These are phyloP conservation scores for Leptinotarsa rubiginosa DNA, from an alignment of 2,888 invertebrate genomes.

Conservation along the genomic window DNA sequence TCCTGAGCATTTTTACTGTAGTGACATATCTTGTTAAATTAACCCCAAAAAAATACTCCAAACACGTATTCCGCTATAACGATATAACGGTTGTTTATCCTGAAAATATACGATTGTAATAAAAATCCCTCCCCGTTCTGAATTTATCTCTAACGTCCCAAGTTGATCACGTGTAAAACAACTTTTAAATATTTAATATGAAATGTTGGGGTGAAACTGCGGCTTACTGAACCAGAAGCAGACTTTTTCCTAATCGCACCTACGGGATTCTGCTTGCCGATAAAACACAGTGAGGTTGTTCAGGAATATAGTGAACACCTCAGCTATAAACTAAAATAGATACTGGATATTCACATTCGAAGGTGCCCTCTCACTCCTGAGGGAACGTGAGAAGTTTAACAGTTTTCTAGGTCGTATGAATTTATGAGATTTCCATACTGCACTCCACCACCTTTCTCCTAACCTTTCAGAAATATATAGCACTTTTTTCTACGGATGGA, in stretches of 20 bases:
- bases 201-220: constrained; percentile 45
- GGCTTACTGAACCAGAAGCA: constrained; percentile 46
- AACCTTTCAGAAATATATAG: constrained; percentile 32
- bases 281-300: constrained; percentile 61
- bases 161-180: constrained; percentile 57
- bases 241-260: constrained; percentile 60
- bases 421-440: constrained; percentile 45
- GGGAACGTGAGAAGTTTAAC: constrained; percentile 50
- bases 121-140: constrained; percentile 44
- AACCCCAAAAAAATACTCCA: constrained; percentile 2
- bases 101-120: constrained; percentile 41
- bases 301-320: constrained; percentile 59
- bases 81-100: constrained; percentile 33
- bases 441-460: constrained; percentile 29
- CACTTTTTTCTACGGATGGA: constrained; percentile 28
- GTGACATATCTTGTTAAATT: neutral
- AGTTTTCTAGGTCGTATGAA: constrained; percentile 49
- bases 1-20: neutral
- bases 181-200: constrained; percentile 56
- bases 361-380: constrained; percentile 58
- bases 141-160: constrained; percentile 49
- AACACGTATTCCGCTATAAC: neutral
- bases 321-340: constrained; percentile 41
- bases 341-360: constrained; percentile 58
- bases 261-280: constrained; percentile 59